phyloP scores from a whole-genome alignment of 2,113 vertebrate species.

The Scophthalmus maximus region DNA sequence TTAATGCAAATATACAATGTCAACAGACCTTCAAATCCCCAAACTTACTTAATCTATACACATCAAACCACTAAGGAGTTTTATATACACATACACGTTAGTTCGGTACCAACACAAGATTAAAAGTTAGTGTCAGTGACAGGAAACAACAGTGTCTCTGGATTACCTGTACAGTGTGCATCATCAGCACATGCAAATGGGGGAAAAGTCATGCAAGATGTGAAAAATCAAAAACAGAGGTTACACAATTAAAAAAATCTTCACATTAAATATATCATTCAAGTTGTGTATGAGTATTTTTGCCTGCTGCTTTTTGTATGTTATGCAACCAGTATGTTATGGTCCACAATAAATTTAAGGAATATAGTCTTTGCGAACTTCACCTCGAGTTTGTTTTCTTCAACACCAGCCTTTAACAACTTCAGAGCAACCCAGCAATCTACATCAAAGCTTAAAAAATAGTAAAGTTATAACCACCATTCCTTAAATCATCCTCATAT shows the following conservation, averaged over 20 bases:
- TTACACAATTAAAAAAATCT: constrained; percentile 36
- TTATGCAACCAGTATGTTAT: background rate
- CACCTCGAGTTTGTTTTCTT: constrained; percentile 3
- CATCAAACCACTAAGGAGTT: constrained; percentile 68
- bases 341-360: constrained; percentile 3
- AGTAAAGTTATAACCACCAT: background rate
- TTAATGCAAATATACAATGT: constrained; percentile 81
- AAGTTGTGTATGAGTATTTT: constrained; percentile 33
- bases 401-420: background rate
- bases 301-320: background rate
- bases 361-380: background rate
- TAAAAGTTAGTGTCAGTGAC: constrained; percentile 47
- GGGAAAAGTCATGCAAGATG: constrained; percentile 62
- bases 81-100: constrained; percentile 67
- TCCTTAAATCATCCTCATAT: constrained; percentile 35
- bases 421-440: constrained; percentile 38
- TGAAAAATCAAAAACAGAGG: constrained; percentile 43
- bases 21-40: constrained; percentile 74
- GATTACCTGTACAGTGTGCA: constrained; percentile 64
- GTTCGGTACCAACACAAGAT: constrained; percentile 71
- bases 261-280: constrained; percentile 39
- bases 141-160: constrained; percentile 54
- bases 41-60: constrained; percentile 72
- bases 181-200: constrained; percentile 71
- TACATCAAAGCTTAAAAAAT: constrained; percentile 45